Percentiles rank a stretch among this genome's conserved stretches.
Conservation (phyloP, 92 coral and sea anemone genomes). For the Epizoanthus scotinus region DNA sequence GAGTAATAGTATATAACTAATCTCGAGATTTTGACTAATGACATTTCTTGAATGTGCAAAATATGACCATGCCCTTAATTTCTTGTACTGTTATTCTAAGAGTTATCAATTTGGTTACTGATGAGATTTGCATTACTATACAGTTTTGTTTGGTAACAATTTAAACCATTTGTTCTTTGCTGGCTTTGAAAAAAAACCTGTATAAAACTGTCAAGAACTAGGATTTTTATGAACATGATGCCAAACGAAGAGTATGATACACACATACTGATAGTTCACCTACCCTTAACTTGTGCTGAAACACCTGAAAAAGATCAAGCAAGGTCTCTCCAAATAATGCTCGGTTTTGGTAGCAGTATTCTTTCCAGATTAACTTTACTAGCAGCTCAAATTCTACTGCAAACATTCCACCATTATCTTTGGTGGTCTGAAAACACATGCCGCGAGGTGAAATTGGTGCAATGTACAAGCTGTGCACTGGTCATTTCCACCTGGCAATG, state of each 20-base stretch:
- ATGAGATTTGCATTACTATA: conserved; percentile 15
- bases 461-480: too few relatives aligned
- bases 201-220: not conserved
- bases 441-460: too few relatives aligned
- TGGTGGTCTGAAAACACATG: too few relatives aligned
- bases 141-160: not conserved
- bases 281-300: conserved; percentile 39
- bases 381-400: too few relatives aligned
- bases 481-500: too few relatives aligned
- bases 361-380: too few relatives aligned
- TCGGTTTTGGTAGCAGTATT: too few relatives aligned
- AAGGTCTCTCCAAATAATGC: not conserved
- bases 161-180: conserved; percentile 5
- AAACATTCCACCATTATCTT: too few relatives aligned
- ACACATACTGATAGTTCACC: not conserved
- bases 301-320: conserved; percentile 34
- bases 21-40: too few relatives aligned
- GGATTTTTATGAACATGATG: conserved; percentile 30
- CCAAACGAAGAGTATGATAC: not conserved
- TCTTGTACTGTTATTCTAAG: conserved; percentile 1
- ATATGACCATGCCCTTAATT: conserved; percentile 28
- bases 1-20: too few relatives aligned
- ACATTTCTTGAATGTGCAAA: not conserved
- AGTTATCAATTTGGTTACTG: not conserved
- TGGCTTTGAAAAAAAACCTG: not conserved